These are phyloP conservation scores for Dryas iulia DNA, from an alignment of 1,140 invertebrate species.

Conservation along the genomic window DNA sequence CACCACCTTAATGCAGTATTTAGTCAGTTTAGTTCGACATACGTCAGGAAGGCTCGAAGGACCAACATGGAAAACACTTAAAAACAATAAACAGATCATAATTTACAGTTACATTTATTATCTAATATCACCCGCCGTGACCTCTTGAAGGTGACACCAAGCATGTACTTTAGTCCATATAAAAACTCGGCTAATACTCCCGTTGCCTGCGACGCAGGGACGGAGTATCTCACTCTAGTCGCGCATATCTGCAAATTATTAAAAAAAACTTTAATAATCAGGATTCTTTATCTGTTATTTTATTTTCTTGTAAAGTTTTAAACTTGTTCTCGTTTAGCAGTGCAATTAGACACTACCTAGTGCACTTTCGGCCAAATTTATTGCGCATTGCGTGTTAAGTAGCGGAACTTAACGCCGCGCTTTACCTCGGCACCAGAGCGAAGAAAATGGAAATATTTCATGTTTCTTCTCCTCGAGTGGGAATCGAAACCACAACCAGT, in stretches of 20 bases:
- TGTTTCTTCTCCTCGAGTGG: too few species aligned
- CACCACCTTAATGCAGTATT: neutral
- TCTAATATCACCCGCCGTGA: slow-evolving; percentile 52
- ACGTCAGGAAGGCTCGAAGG: slow-evolving; percentile 4
- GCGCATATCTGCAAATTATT: slow-evolving; percentile 60
- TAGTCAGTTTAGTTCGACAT: neutral
- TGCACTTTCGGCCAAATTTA: too few species aligned
- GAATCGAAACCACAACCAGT: too few species aligned
- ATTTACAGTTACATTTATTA: slow-evolving; percentile 30
- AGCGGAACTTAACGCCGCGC: too few species aligned
- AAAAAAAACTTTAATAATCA: too few species aligned
- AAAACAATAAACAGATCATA: slow-evolving; percentile 21
- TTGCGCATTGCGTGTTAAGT: too few species aligned
- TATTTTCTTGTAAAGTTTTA: too few species aligned
- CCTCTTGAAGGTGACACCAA: slow-evolving; percentile 31
- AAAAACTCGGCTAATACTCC: slow-evolving; percentile 3
- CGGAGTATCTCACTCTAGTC: slow-evolving; percentile 53
- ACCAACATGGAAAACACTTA: slow-evolving; percentile 2
- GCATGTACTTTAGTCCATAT: slow-evolving; percentile 23
- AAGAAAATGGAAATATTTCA: too few species aligned
- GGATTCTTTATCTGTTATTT: too few species aligned
- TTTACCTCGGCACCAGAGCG: too few species aligned
- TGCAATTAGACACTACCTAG: too few species aligned
- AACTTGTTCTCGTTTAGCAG: too few species aligned
- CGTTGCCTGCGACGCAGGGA: slow-evolving; percentile 35